Base-by-base conservation (phyloP, 2,888 invertebrate species). In the Kuschelorhynchus macadamiae region DNA sequence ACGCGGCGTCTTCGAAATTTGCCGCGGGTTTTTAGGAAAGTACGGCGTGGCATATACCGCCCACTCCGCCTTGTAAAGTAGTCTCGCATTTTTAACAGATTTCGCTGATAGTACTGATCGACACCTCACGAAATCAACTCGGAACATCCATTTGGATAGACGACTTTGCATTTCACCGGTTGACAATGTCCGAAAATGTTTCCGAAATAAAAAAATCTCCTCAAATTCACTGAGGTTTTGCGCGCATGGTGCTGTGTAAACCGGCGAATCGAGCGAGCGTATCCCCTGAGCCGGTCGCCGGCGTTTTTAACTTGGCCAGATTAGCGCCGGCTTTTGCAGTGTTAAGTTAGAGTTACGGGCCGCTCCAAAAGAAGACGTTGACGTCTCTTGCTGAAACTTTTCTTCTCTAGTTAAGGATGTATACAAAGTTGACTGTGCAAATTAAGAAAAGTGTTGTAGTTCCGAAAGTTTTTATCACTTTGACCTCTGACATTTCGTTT, bases 391-490 rank as follows among this genome's bases (percentile, higher is more conserved):
- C 71, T 70, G 66, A 67, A 71, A 67, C 59, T 61, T 39, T 64
- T 71, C 67, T 61, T 53, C 69, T 67, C 47, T 49, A 49, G 39
- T 67, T 78, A 81, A 80, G 82, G 80, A 84, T 84, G 83, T 82
- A 83, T 83, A 83, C 83, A 80, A 81, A 81, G 81, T 81, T 81
- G 81, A 77, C 79, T 75, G 79, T 79, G 76, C 77, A 81, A 79
- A 77, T 76, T 77, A 82, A 83, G 81, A 81, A 82, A 79, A 81
- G 83, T 81, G 81, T 81, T 80, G 81, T 81, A 74, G 81, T 81
- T 74, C 77, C 80, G 59, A 57, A 53, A 36, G 44, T 77, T 78
- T 78, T 79, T 74, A 72, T 78, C 74, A 80, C 80, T 79, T 68
- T 71, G 44, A 80, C 80, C 71, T 79, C 79, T 61, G 77, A 78